Base-by-base conservation (phyloP, 2,888 invertebrate genomes). In the Callinectes sapidus region DNA sequence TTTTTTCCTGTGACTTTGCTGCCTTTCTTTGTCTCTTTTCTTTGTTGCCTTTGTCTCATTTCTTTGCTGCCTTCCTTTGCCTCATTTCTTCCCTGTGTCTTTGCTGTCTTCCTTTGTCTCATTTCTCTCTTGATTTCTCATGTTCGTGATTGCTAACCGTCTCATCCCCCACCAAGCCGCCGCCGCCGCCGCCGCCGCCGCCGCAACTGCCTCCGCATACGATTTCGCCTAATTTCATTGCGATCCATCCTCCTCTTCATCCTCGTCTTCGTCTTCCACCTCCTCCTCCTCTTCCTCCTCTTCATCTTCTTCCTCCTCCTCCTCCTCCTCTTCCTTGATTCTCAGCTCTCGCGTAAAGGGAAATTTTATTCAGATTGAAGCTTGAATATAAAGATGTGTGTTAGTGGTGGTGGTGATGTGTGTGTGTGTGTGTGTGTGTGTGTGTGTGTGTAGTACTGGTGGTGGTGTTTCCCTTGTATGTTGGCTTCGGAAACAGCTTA, bases 371-470 rank as follows among this genome's bases (percentile, higher is more conserved):
- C 81, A 81, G 81, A 81, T 81, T 81, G 81, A 81, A 81, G 35
- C 71, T 13, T 77, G 71, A 77, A 28, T 77, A 61, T 23, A 77
- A 77, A n/a, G 28, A n/a, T n/a, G n/a, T 77, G 5, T 77, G n/a
- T 77, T 5, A 23, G n/a, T 71, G 71, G n/a, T n/a, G n/a, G 32
- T 81, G 81, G 81, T 81, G 81, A n/a, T 81, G 81, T 81, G 81
- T 81, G 81, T 81, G 81, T 81, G 81, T 81, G 81, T 81, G 81
- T 81, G 81, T 81, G 81, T 81, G 81, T 81, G 35, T 81, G 81
- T 81, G 81, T 81, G 81, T 81, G 81, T 81, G 81, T 81, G 81
- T 81, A 35, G n/a, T 71, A 23, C 2, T 71, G 23, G 10, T 71
- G 66, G 66, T 23, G 6, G 23, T 71, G 66, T 71, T 71, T 71